Conservation (phyloP, 2,888 invertebrate species). For the Eudasyphora cyanicolor region DNA sequence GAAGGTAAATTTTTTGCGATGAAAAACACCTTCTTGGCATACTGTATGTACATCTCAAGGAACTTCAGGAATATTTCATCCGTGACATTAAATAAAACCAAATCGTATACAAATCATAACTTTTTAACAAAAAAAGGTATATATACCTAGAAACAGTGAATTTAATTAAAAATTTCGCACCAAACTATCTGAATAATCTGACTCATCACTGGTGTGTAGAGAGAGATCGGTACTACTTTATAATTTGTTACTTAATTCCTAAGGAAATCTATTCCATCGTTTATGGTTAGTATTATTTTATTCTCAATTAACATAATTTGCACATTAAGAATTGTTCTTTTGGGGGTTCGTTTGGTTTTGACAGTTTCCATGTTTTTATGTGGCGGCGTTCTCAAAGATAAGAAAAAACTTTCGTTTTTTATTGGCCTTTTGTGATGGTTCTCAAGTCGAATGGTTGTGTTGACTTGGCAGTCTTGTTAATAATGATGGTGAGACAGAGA, state of each 20-base stretch:
- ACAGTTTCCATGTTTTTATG: neutral
- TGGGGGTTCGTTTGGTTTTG: neutral
- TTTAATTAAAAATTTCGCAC: too few relatives aligned
- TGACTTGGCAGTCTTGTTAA: too few relatives aligned
- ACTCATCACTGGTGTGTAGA: too few relatives aligned
- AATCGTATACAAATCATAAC: too few relatives aligned
- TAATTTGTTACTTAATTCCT: constrained; percentile 14
- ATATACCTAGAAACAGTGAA: too few relatives aligned
- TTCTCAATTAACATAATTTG: constrained; percentile 15
- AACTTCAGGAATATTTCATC: too few relatives aligned
- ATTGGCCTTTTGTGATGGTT: neutral
- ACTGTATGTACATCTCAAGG: too few relatives aligned
- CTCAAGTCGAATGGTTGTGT: neutral
- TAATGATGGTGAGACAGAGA: neutral
- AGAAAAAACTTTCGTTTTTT: constrained; percentile 20
- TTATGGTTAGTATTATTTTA: neutral
- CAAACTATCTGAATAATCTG: too few relatives aligned
- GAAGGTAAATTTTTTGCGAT: too few relatives aligned
- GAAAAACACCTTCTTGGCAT: too few relatives aligned
- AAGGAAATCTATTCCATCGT: neutral
- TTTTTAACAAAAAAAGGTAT: too few relatives aligned
- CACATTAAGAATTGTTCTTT: neutral
- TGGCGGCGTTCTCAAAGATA: neutral
- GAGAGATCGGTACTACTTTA: neutral
- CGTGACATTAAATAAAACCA: too few relatives aligned